Conservation (phyloP, 2,113 vertebrate genomes). For the Xiphorhynchus elegans region DNA sequence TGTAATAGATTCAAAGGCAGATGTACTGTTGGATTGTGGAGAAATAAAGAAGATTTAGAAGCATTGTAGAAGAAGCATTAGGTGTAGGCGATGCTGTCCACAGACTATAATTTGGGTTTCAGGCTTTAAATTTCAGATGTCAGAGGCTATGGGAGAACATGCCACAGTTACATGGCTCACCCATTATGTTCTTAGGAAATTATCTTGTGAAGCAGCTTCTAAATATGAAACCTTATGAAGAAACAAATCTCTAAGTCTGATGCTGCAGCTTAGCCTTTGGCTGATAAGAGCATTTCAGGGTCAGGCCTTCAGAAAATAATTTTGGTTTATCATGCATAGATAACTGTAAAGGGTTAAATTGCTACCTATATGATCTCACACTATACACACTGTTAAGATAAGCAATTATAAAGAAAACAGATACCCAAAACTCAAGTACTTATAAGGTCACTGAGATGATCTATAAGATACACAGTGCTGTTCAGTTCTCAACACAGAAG, state of each 20-base stretch:
- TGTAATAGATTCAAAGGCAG: not conserved
- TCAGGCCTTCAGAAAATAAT: not conserved
- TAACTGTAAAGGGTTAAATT: not conserved
- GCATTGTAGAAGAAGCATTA: not conserved
- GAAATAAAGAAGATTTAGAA: not conserved
- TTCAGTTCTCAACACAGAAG: conserved; percentile 18
- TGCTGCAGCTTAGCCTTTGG: not conserved
- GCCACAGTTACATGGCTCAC: not conserved
- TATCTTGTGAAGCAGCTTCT: not conserved
- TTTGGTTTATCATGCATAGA: not conserved
- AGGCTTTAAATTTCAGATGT: not conserved
- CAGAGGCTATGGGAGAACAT: not conserved
- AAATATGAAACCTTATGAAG: not conserved
- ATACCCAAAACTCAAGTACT: not conserved
- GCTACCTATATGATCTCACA: not conserved
- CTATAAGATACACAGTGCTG: conserved; percentile 11
- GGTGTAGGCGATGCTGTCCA: not conserved
- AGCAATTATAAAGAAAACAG: conserved; percentile 1
- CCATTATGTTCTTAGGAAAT: not conserved
- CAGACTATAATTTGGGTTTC: not conserved
- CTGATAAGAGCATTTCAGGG: not conserved
- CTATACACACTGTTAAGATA: not conserved
- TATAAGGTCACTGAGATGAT: conserved; percentile 32
- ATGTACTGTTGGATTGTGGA: not conserved
- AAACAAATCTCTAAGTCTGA: not conserved